Conservation (phyloP, 2,888 invertebrate genomes). For the Himalopsyche japonica region DNA sequence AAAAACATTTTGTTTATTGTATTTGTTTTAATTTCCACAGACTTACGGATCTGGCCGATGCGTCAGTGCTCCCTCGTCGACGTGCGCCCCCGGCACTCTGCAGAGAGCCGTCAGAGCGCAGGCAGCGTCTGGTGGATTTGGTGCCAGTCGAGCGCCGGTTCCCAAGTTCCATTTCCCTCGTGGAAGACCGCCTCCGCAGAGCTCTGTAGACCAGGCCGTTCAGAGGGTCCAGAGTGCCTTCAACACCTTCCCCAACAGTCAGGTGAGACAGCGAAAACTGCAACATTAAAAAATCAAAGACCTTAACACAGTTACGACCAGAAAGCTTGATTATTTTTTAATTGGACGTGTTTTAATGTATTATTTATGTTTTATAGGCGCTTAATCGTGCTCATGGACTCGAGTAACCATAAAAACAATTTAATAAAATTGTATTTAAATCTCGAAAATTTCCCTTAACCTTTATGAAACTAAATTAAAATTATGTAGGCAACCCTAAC, state of each 20-base stretch:
- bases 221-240: conserved; percentile 80
- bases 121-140: conserved; percentile 75
- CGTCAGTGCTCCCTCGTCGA: conserved; percentile 20
- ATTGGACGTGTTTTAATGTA: too few species aligned
- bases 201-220: conserved; percentile 73
- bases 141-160: conserved; percentile 49
- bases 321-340: too few species aligned
- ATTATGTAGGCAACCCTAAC: too few species aligned
- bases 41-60: conserved; percentile 34
- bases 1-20: too few species aligned
- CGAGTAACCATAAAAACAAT: too few species aligned
- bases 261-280: conserved; percentile 49
- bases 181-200: conserved; percentile 78
- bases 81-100: conserved; percentile 33
- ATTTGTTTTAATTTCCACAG: conserved; percentile 24
- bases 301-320: too few species aligned
- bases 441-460: too few species aligned
- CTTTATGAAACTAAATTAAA: too few species aligned
- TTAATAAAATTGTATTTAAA: too few species aligned
- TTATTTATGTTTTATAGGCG: too few species aligned
- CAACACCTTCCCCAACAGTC: conserved; percentile 73
- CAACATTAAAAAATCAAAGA: not conserved
- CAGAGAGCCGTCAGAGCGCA: conserved; percentile 70
- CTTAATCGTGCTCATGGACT: too few species aligned
- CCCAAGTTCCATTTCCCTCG: conserved; percentile 88